phyloP scores from a whole-genome alignment of 2,888 invertebrate species.

The Seira musarum region DNA sequence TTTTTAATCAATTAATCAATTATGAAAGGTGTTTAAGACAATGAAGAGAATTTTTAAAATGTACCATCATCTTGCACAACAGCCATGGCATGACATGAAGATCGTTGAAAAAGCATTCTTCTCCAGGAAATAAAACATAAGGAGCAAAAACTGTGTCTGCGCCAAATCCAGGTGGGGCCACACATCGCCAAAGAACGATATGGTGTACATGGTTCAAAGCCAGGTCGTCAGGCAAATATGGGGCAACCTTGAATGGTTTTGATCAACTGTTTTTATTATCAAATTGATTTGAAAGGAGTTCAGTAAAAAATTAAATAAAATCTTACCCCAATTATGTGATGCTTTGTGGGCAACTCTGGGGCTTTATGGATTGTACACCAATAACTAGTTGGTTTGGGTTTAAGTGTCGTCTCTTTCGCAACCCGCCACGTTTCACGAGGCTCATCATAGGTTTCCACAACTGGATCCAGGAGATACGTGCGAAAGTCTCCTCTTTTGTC shows the following conservation, averaged over 20 bases:
- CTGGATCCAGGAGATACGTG: not conserved
- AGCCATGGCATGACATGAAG: not conserved
- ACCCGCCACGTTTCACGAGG: not conserved
- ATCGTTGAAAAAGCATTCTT: constrained; percentile 24
- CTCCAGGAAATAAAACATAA: not conserved
- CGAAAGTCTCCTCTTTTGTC: constrained; percentile 13
- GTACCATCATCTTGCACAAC: not conserved
- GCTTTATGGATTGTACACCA: constrained; percentile 10
- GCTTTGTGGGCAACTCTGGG: not conserved
- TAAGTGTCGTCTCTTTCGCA: not conserved
- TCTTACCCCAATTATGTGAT: constrained; percentile 7
- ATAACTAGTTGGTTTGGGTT: not conserved
- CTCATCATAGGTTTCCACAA: not conserved
- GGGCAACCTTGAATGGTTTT: too few relatives aligned
- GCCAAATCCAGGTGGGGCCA: not conserved
- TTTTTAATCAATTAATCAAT: too few relatives aligned
- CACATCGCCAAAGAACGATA: not conserved
- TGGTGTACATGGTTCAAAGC: not conserved
- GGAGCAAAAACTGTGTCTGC: constrained; percentile 9
- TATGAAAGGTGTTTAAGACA: too few relatives aligned
- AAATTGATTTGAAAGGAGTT: not conserved
- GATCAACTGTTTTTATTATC: too few relatives aligned
- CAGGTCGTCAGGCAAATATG: not conserved
- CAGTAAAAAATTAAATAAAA: not conserved
- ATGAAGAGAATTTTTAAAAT: too few relatives aligned